Percentiles rank a stretch among this genome's conserved stretches.
Evolutionary conservation across 2,113 vertebrate species (phyloP).

Genomic region (Proteles cristata): DNA sequence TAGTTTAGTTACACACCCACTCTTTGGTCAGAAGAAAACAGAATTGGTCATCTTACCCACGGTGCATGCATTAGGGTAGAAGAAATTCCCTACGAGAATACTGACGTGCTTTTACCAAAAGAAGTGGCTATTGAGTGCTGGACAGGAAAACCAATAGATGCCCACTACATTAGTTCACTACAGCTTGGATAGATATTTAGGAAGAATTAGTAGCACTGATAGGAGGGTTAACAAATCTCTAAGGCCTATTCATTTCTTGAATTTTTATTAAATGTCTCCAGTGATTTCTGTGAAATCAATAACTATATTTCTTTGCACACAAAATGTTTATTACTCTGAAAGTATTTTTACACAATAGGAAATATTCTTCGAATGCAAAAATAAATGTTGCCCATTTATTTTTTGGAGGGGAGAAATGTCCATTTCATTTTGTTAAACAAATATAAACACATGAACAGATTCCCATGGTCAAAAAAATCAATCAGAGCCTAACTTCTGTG

Average conservation of each 20-base stretch:
- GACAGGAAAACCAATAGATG: background rate
- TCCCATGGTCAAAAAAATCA: background rate
- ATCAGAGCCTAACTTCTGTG: background rate
- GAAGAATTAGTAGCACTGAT: background rate
- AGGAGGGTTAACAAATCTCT: background rate
- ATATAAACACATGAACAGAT: background rate
- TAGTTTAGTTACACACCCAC: background rate
- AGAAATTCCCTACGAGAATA: background rate
- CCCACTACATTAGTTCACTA: background rate
- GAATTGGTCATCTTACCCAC: background rate
- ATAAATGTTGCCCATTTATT: background rate
- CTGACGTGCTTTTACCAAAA: background rate
- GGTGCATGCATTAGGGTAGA: background rate
- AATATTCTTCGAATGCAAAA: background rate
- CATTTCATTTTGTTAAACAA: conserved; percentile 36
- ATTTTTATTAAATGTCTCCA: background rate
- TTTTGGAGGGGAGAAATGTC: background rate
- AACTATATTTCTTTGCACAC: background rate
- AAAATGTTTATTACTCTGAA: background rate
- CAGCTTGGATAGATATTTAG: background rate
- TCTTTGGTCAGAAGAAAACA: background rate
- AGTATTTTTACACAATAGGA: background rate
- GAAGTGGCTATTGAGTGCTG: background rate
- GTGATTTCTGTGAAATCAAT: background rate
- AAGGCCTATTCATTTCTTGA: background rate